A percentile compares a stretch with the other conserved stretches of the same genome.
phyloP scores from a whole-genome alignment of 1,140 invertebrate genomes.

The Drosophila nannoptera region DNA sequence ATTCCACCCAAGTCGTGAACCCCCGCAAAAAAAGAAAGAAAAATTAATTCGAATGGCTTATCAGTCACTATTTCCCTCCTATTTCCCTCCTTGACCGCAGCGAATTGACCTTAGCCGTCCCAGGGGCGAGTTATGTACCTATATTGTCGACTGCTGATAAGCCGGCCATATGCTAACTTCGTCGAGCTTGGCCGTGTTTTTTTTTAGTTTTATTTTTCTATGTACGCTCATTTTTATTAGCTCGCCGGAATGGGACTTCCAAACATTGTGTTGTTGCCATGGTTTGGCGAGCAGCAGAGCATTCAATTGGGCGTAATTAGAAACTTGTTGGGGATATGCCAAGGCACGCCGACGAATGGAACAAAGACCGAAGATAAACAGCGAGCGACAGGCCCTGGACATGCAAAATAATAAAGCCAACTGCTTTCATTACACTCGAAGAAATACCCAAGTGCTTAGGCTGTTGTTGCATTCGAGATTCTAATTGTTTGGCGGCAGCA shows the following conservation, averaged over 20 bases:
- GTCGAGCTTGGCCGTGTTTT: background rate
- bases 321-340: slow-evolving; percentile 41
- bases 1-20: background rate
- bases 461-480: slow-evolving; percentile 7
- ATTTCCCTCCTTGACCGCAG: background rate
- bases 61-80: slow-evolving; percentile 37
- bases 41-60: slow-evolving; percentile 21
- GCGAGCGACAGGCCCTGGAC: slow-evolving; percentile 26
- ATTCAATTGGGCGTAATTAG: slow-evolving; percentile 66
- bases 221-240: background rate
- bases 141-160: slow-evolving; percentile 54
- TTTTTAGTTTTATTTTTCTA: background rate
- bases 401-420: slow-evolving; percentile 38
- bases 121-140: no score
- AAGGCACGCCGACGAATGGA: slow-evolving; percentile 19
- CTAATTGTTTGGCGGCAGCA: slow-evolving; percentile 35
- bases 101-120: slow-evolving; percentile 46
- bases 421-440: slow-evolving; percentile 37
- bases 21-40: background rate
- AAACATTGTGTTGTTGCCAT: slow-evolving; percentile 23
- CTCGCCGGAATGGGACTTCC: background rate
- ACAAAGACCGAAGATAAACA: slow-evolving; percentile 26
- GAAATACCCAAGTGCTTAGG: slow-evolving; percentile 8
- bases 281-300: slow-evolving; percentile 32
- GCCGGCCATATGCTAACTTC: slow-evolving; percentile 7